Evolutionary conservation across 2,888 invertebrate species (phyloP).

Genomic region (Aquatica leii): DNA sequence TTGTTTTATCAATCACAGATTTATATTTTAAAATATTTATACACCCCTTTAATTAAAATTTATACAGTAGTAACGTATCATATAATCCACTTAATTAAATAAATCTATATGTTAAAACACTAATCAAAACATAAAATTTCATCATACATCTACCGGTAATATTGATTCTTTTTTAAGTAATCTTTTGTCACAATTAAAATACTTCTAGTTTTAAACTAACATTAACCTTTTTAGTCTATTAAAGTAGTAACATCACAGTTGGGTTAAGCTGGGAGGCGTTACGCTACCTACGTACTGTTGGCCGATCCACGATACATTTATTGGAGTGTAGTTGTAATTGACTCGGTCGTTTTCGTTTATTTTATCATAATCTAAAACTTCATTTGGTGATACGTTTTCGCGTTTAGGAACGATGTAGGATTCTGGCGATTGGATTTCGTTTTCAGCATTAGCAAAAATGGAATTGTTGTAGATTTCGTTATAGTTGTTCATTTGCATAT

Average conservation of each 20-base stretch:
- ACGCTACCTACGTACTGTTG: slow-evolving; percentile 26
- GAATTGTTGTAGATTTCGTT: slow-evolving; percentile 13
- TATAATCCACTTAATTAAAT: too few species aligned
- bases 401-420: slow-evolving; percentile 16
- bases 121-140: too few species aligned
- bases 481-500: neutral
- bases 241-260: slow-evolving; percentile 24
- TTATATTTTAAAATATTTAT: too few species aligned
- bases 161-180: too few species aligned
- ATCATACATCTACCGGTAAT: too few species aligned
- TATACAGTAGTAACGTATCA: too few species aligned
- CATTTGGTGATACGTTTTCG: slow-evolving; percentile 21
- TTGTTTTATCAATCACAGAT: too few species aligned
- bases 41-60: too few species aligned
- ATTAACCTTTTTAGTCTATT: too few species aligned
- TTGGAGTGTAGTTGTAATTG: slow-evolving; percentile 36
- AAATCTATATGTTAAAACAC: too few species aligned
- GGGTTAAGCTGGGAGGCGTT: slow-evolving; percentile 27
- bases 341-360: slow-evolving; percentile 6
- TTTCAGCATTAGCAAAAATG: slow-evolving; percentile 4
- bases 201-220: too few species aligned
- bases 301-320: slow-evolving; percentile 44
- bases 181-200: too few species aligned
- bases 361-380: slow-evolving; percentile 7
- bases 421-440: slow-evolving; percentile 5